Base-by-base conservation (phyloP, 2,113 vertebrate species). In the Aix galericulata region DNA sequence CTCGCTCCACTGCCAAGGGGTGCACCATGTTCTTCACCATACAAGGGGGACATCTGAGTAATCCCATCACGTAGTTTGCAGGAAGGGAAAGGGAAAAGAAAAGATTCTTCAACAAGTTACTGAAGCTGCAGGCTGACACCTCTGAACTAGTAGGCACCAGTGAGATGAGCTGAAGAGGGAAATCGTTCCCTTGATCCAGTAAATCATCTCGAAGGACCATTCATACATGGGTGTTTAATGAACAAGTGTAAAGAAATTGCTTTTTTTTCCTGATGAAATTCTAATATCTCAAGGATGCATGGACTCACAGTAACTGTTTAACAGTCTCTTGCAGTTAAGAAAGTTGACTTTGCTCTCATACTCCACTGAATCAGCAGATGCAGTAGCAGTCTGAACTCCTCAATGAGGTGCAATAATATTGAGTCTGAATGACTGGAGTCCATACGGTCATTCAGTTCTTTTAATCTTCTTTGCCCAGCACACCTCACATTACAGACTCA, bases 391-490 rank as follows among this genome's bases (percentile, higher is more conserved):
- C 63, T 72, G 83, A 84, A 82, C 20, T 82, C 73, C 92, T 95
- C 82, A 91, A 64, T 94, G 64, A 95, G 36, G 29, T 86, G 48
- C 48, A 84, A 56, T 84, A 86, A 86, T 16, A n/a, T 6, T 2
- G 38, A 78, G 40, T 25, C 22, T 14, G 75, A 96, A 91, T 67
- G 53, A 93, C 75, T 46, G 21, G 0, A 5, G 85, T 91, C 83
- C 66, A 46, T 79, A 88, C 22, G 27, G 53, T 88, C 90, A 82
- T 88, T 90, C 69, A 58, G 25, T 64, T 72, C 75, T 86, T 90
- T 77, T 91, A 74, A 97, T 71, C 86, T 69, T 58, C 86, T 94
- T 95, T 97, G 69, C 58, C 52, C 84, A 86, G 89, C 52, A 86
- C 29, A 48, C 52, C 66, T 93, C 83, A 82, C 46, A 52, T 73